A percentile compares a stretch with the other conserved stretches of the same genome.
Evolutionary conservation across 2,888 invertebrate genomes (phyloP).

Genomic region (Ectropis crepuscularia): DNA sequence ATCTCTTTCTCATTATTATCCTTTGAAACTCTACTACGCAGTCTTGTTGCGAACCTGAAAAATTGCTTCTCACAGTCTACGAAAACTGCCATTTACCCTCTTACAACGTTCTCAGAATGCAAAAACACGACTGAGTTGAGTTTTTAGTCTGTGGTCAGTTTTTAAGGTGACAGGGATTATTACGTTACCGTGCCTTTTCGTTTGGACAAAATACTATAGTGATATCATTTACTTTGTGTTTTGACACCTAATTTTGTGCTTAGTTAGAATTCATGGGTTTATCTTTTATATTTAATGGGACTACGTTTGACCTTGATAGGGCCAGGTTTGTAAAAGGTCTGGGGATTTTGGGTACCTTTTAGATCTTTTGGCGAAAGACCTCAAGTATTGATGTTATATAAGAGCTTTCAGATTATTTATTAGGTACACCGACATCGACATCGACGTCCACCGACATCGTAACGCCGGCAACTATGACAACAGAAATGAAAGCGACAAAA

Average conservation of each 20-base stretch:
- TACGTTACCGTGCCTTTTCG: constrained; percentile 17
- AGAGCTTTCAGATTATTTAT: no score
- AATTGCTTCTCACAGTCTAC: constrained; percentile 16
- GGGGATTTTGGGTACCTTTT: no score
- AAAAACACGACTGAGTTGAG: background rate
- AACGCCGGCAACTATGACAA: no score
- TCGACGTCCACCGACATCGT: no score
- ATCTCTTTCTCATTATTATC: constrained; percentile 46
- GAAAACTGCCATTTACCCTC: background rate
- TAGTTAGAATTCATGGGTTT: background rate
- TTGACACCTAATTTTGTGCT: background rate
- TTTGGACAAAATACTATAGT: constrained; percentile 7
- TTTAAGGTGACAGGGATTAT: constrained; percentile 18
- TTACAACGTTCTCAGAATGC: constrained; percentile 6
- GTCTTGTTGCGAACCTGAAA: constrained; percentile 44
- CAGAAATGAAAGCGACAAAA: no score
- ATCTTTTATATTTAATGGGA: background rate
- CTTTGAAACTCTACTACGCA: constrained; percentile 35
- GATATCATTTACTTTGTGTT: constrained; percentile 4
- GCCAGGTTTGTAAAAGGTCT: no score
- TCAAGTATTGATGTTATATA: no score
- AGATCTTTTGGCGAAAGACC: no score
- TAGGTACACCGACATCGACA: no score
- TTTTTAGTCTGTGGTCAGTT: constrained; percentile 8
- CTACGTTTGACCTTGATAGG: no score